These are phyloP conservation scores for Columba livia DNA, from an alignment of 2,113 vertebrate genomes.

Conservation along the genomic window DNA sequence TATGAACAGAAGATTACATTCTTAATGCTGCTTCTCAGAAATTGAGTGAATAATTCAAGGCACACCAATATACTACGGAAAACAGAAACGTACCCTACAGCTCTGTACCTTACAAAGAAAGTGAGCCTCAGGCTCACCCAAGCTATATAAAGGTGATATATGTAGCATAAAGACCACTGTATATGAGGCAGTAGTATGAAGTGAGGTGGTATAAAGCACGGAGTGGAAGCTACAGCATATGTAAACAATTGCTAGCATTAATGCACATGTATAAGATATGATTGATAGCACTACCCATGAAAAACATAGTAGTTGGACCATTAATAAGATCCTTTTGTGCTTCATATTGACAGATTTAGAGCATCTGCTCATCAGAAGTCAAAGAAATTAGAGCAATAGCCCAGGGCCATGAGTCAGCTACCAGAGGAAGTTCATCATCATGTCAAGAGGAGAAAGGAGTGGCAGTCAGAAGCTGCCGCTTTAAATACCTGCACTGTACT, in stretches of 20 bases:
- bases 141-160: neutral
- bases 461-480: neutral
- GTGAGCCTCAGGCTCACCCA: neutral
- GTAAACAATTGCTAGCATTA: neutral
- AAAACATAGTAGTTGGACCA: neutral
- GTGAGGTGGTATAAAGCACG: neutral
- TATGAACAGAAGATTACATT: conserved; percentile 54
- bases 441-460: neutral
- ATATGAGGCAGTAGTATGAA: neutral
- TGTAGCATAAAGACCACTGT: neutral
- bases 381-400: neutral
- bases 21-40: conserved; percentile 62
- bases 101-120: neutral
- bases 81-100: conserved; percentile 4
- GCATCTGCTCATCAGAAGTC: conserved; percentile 16
- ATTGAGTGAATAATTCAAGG: conserved; percentile 46
- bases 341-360: conserved; percentile 9
- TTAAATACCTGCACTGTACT: neutral
- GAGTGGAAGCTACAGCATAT: neutral
- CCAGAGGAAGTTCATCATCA: neutral
- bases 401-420: conserved; percentile 14
- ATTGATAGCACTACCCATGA: neutral
- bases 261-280: neutral
- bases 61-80: neutral
- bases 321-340: neutral